Evolutionary conservation across 2,888 invertebrate genomes (phyloP), one percentile per base, ranked within the genome.

Genomic region (Busseola fusca): DNA sequence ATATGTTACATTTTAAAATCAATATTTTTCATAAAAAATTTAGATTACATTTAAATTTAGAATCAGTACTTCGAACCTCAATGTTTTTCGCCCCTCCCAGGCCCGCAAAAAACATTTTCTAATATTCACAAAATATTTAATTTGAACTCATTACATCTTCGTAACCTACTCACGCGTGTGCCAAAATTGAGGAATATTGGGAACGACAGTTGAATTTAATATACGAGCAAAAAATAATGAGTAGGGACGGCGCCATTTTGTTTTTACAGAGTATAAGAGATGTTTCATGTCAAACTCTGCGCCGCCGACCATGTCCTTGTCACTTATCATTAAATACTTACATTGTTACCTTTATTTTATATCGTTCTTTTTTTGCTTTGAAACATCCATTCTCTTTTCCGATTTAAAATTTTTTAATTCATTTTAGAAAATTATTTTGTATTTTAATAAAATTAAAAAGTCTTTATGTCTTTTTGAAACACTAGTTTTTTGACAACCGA

Each of bases 191-290:
- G 62, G 59, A 72, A 64, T 64, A 81, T 71, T 74, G 74, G 16
- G 45, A 66, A 60, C 60, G 70, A 69, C 69, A 57, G 50, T 52
- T 62, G 63, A 79, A 73, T 74, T 78, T 74, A 66, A 74, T 80
- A 60, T 71, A 65, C 58, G 64, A 65, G 12, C 70, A 34, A 64
- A 65, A 80, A 64, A 77, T 81, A 40, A 65, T 68, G 67, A 64
- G n/a, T 34, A 30, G 1, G 30, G 48, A 27, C 4, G 57, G 56
- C 25, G 27, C 52, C 37, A 68, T 62, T 34, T 57, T 59, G 34
- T 42, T 67, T 76, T 59, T 50, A 40, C 18, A 25, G 37, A 72
- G 58, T 57, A 25, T 64, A 57, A 0, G n/a, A 59, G 42, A 69
- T 81, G 63, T 71, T 68, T 54, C 16, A 48, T 27, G 67, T n/a